These are phyloP conservation scores for Neria commutata DNA, from an alignment of 2,888 invertebrate species.

Conservation along the genomic window DNA sequence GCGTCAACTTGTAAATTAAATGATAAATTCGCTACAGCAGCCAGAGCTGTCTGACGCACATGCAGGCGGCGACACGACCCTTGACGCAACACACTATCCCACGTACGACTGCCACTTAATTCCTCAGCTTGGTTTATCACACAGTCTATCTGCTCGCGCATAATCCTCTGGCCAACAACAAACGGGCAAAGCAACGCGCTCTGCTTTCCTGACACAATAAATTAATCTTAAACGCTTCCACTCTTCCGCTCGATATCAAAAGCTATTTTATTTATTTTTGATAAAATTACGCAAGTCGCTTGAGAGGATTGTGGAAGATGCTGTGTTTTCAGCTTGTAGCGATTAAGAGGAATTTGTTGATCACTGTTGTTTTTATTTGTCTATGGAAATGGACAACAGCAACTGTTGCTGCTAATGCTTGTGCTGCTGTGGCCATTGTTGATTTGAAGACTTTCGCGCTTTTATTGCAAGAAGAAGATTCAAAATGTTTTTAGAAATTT, in stretches of 20 bases:
- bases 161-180: background rate
- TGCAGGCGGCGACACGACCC: background rate
- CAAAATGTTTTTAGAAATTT: background rate
- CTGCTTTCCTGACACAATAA: conserved; percentile 8
- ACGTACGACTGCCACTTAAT: background rate
- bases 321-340: conserved; percentile 44
- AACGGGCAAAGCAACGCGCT: background rate
- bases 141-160: background rate
- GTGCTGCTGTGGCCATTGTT: background rate
- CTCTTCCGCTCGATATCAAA: conserved; percentile 22
- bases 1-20: conserved; percentile 9
- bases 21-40: background rate
- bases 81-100: conserved; percentile 7
- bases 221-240: conserved; percentile 26
- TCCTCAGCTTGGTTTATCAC: no score
- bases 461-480: background rate
- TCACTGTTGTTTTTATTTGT: conserved; percentile 41
- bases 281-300: conserved; percentile 17
- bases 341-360: conserved; percentile 47
- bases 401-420: conserved; percentile 49
- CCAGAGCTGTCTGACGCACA: background rate
- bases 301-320: background rate
- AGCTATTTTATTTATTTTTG: conserved; percentile 24
- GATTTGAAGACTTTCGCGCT: background rate
- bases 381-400: conserved; percentile 50